Evolutionary conservation across 2,113 vertebrate species (phyloP), one percentile per base, ranked within the genome.

Genomic region (Ammodramus savannarum): DNA sequence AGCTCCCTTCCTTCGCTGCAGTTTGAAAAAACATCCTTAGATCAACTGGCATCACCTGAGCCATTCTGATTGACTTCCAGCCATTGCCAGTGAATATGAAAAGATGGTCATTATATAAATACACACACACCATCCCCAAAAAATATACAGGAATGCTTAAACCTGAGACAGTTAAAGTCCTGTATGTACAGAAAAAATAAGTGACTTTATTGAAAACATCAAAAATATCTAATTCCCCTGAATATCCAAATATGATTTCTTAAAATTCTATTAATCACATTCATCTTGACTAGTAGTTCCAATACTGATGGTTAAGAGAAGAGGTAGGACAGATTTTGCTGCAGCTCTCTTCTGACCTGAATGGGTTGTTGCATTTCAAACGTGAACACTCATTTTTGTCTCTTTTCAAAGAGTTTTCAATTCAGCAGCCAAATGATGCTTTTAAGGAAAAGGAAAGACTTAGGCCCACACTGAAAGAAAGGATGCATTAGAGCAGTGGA

Each of bases 401-500:
- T 87, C 52, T 71, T 90, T 71, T 66, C 46, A 83, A n/a, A n/a
- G 52, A 72, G 26, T 44, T 79, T 83, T 74, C 2, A 1, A 73
- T 92, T 92, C 52, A 76, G 46, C 39, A 67, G 55, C n/a, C 94
- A 93, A 96, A 75, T 13, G 11, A 73, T 52, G 26, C 77, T 95
- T 93, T 91, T 86, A 94, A 87, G 66, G 19, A 83, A 87, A 83
- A 87, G 26, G 21, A 66, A 86, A 68, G 26, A 29, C 62, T 44
- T 85, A 87, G 58, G 48, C 11, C 49, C 38, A 55, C 4, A 65
- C 8, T n/a, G 29, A 23, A 67, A 68, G 55, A 79, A 59, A 2
- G 4, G 38, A 80, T 62, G 27, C 36, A 46, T 85, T 62, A 95
- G 55, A 74, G 44, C 52, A 51, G 10, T 18, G 38, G 54, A 87